These are phyloP conservation scores for Eristalinus aeneus DNA, from an alignment of 2,888 invertebrate species.

Conservation along the genomic window DNA sequence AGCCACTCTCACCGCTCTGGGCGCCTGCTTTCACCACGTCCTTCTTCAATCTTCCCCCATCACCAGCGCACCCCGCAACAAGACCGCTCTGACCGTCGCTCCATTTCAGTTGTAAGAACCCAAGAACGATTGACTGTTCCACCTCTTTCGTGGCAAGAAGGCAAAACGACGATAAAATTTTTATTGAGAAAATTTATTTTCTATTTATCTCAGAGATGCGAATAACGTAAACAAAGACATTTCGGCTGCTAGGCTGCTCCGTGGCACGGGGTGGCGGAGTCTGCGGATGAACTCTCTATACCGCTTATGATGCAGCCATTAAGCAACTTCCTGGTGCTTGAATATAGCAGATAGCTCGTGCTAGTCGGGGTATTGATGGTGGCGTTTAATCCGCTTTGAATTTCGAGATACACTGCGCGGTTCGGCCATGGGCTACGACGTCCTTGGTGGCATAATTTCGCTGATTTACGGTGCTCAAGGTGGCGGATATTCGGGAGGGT, in stretches of 20 bases:
- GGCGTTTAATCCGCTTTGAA: constrained; percentile 55
- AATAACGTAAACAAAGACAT: constrained; percentile 66
- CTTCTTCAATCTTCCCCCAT: constrained; percentile 11
- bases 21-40: background rate
- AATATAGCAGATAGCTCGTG: constrained; percentile 39
- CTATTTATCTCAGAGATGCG: constrained; percentile 66
- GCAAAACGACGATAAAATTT: constrained; percentile 64
- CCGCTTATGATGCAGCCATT: constrained; percentile 63
- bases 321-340: constrained; percentile 40
- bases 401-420: constrained; percentile 35
- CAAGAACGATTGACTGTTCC: constrained; percentile 5
- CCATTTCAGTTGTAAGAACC: background rate
- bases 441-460: constrained; percentile 11
- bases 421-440: constrained; percentile 14
- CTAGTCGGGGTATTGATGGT: constrained; percentile 36
- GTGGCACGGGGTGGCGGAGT: background rate
- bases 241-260: constrained; percentile 49
- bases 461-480: constrained; percentile 24
- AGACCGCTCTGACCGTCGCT: background rate
- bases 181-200: constrained; percentile 68
- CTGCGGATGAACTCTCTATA: constrained; percentile 36
- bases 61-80: background rate
- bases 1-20: constrained; percentile 23
- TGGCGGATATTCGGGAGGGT: constrained; percentile 4
- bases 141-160: constrained; percentile 40